phyloP scores from a whole-genome alignment of 2,888 invertebrate species.

The Drosophila tanythrix region DNA sequence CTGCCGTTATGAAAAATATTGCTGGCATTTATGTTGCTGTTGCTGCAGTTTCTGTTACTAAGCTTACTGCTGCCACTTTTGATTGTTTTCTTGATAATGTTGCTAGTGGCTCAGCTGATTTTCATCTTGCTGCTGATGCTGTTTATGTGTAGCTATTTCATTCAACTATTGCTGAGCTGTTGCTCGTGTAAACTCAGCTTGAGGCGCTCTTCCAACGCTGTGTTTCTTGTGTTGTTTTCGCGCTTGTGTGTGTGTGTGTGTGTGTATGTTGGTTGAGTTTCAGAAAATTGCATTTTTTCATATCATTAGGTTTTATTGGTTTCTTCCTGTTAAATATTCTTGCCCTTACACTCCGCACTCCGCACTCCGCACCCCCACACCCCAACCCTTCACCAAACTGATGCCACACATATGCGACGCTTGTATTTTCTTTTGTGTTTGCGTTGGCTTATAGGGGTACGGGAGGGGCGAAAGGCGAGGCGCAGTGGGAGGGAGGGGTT shows the following conservation, averaged over 20 bases:
- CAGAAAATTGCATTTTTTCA: slow-evolving; percentile 83
- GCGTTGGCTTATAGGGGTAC: neutral
- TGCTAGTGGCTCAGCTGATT: neutral
- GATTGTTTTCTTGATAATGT: neutral
- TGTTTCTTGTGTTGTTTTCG: slow-evolving; percentile 16
- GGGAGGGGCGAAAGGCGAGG: neutral
- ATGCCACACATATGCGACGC: slow-evolving; percentile 45
- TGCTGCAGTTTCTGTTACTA: neutral
- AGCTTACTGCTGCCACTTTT: neutral
- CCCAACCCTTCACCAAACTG: neutral
- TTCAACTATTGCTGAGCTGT: neutral
- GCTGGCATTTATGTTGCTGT: neutral
- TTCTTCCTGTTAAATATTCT: slow-evolving; percentile 82
- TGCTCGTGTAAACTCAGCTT: slow-evolving; percentile 53
- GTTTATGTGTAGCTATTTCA: neutral
- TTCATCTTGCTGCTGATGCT: neutral
- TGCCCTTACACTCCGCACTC: slow-evolving; percentile 27
- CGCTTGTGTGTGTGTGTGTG: slow-evolving; percentile 5
- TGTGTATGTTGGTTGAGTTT: slow-evolving; percentile 62
- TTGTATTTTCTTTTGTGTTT: slow-evolving; percentile 39
- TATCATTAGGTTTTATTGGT: slow-evolving; percentile 84
- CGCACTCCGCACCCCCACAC: neutral
- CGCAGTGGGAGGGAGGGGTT: neutral
- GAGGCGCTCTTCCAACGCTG: slow-evolving; percentile 18
- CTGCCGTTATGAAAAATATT: neutral